Percentiles rank a stretch among this genome's conserved stretches.
Conservation (phyloP, 2,797 vertebrate genomes). For the Chanos chanos region DNA sequence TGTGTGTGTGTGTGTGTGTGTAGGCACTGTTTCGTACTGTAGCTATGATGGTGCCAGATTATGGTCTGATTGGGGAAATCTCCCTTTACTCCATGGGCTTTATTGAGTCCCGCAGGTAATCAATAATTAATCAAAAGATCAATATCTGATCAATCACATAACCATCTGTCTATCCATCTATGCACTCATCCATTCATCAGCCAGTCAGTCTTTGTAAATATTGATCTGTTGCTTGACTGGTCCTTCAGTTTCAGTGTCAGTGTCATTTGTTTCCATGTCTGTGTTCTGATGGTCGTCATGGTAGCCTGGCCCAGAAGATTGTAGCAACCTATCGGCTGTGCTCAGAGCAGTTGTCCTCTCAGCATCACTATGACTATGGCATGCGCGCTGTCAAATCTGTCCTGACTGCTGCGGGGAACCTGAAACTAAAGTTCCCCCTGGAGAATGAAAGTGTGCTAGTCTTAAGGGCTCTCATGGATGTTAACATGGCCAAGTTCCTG, state of each 20-base stretch:
- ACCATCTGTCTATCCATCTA: no score
- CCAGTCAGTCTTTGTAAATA: not conserved
- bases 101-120: slow-evolving; percentile 87
- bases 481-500: slow-evolving; percentile 94
- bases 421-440: slow-evolving; percentile 85
- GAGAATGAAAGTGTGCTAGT: slow-evolving; percentile 84
- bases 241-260: not conserved
- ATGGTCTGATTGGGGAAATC: slow-evolving; percentile 91
- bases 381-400: slow-evolving; percentile 96
- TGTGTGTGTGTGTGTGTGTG: slow-evolving; percentile 19
- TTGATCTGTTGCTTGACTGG: not conserved
- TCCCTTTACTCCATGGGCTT: slow-evolving; percentile 96
- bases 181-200: no score
- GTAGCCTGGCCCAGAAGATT: slow-evolving; percentile 88
- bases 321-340: slow-evolving; percentile 93
- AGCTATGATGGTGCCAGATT: slow-evolving; percentile 97
- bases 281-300: slow-evolving; percentile 8
- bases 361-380: slow-evolving; percentile 92
- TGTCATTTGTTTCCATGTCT: not conserved
- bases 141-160: not conserved
- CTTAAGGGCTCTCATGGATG: slow-evolving; percentile 86
- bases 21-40: slow-evolving; percentile 91
- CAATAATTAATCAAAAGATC: not conserved
- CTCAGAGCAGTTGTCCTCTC: slow-evolving; percentile 90
- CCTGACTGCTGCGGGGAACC: slow-evolving; percentile 88